Base-by-base conservation (phyloP, 2,113 vertebrate genomes). In the Myodes glareolus region DNA sequence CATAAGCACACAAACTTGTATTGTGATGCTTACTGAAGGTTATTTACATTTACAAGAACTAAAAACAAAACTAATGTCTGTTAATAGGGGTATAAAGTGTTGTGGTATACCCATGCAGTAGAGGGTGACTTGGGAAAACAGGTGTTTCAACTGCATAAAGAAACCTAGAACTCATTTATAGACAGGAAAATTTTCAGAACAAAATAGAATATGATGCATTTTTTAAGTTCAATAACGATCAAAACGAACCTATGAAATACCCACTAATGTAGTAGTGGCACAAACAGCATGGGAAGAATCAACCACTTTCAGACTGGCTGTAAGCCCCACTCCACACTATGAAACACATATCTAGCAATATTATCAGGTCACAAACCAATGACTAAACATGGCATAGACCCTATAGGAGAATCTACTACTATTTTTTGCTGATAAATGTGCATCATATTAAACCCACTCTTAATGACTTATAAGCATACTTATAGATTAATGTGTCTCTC, bases 21-120 rank as follows among this genome's bases (percentile, higher is more conserved):
- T 9, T 70, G 73, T 17, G 81, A 52, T 91, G n/a, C 47, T 58
- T 33, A 80, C 58, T 63, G 67, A 61, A 0, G 25, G n/a, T 90
- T 78, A 91, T 65, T 90, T 52, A 81, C 29, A 70, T 72, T 84
- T 50, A 89, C 6, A 92, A 93, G 86, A 91, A 31, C 17, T 77
- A 27, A 36, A 65, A 45, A 82, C 39, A 92, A 95, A 84, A 10
- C 11, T 45, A 91, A 70, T 63, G 33, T 45, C 58, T 11, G 27
- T 67, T 33, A 29, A 73, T 10, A 95, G 10, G 63, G 88, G 17
- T 76, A 73, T 82, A 73, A 65, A 11, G 81, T 67, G 58, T n/a
- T 67, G 3, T 61, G 16, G 25, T 68, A 70, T 61, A 78, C 45
- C 12, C 2, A 14, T 45, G 76, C 12, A 68, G 61, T 87, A 36